phyloP scores from a whole-genome alignment of 2,113 vertebrate species.

The Apus apus region DNA sequence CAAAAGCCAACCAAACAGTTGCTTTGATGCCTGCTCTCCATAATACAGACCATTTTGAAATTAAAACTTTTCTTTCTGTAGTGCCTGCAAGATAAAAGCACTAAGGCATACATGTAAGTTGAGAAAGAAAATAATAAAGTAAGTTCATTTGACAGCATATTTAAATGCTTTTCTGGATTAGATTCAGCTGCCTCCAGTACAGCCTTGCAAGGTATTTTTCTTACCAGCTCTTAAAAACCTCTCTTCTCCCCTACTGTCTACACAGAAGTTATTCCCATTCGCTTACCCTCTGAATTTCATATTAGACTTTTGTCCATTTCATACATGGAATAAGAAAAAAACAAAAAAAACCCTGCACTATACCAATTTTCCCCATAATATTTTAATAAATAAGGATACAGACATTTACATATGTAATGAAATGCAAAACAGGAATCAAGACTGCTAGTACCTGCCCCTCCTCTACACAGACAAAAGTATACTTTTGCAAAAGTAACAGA shows the following conservation, averaged over 20 bases:
- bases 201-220: not conserved
- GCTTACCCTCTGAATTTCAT: not conserved
- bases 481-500: not conserved
- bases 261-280: not conserved
- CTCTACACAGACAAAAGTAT: rapidly evolving
- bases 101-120: not conserved
- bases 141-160: not conserved
- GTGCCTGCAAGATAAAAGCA: not conserved
- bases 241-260: not conserved
- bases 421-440: not conserved
- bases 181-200: not conserved
- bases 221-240: not conserved
- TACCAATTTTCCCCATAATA: not conserved
- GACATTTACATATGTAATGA: not conserved
- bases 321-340: not conserved
- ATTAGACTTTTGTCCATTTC: not conserved
- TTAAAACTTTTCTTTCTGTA: not conserved
- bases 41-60: not conserved
- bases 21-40: not conserved
- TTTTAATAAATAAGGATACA: not conserved
- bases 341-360: not conserved
- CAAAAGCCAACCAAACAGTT: not conserved
- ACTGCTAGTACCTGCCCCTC: not conserved
- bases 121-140: not conserved
- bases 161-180: not conserved